phyloP scores from a whole-genome alignment of 2,797 vertebrate species.

The Amphiprion clarkii region DNA sequence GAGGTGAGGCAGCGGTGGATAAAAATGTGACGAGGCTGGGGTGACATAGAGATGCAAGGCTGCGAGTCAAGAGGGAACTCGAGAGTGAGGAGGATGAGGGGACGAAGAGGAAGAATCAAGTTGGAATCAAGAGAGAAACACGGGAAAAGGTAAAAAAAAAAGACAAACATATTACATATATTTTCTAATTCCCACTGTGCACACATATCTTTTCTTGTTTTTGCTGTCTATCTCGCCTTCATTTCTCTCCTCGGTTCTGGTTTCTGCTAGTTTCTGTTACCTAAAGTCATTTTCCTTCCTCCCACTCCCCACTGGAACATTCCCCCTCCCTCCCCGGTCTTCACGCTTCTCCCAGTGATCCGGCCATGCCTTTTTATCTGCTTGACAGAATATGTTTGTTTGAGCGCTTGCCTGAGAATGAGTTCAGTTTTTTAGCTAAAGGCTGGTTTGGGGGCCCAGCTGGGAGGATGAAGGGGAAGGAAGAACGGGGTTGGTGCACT shows the following conservation, averaged over 20 bases:
- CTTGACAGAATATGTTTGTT: slow-evolving; percentile 40
- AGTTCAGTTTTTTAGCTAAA: slow-evolving; percentile 44
- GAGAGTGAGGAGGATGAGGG: slow-evolving; percentile 69
- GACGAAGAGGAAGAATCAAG: slow-evolving; percentile 71
- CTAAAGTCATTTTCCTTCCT: slow-evolving; percentile 67
- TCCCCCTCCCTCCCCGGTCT: slow-evolving; percentile 26
- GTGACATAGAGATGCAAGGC: slow-evolving; percentile 74
- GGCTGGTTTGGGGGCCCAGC: slow-evolving; percentile 70
- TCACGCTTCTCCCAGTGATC: slow-evolving; percentile 47
- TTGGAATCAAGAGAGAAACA: slow-evolving; percentile 69
- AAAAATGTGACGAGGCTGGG: slow-evolving; percentile 69
- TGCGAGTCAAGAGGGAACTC: slow-evolving; percentile 69
- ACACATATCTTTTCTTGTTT: slow-evolving; percentile 20
- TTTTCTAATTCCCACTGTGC: not conserved
- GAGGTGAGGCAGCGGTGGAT: slow-evolving; percentile 68
- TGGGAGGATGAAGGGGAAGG: slow-evolving; percentile 57
- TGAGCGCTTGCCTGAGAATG: slow-evolving; percentile 37
- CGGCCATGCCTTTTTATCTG: slow-evolving; percentile 44
- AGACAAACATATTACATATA: not conserved
- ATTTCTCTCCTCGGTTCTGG: slow-evolving; percentile 40
- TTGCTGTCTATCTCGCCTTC: slow-evolving; percentile 19
- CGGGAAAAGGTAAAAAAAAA: slow-evolving; percentile 76
- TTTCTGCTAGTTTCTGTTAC: slow-evolving; percentile 58
- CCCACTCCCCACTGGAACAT: slow-evolving; percentile 44
- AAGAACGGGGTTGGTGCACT: slow-evolving; percentile 52